Conservation (phyloP, 2,888 invertebrate genomes). For the Baronia brevicornis region DNA sequence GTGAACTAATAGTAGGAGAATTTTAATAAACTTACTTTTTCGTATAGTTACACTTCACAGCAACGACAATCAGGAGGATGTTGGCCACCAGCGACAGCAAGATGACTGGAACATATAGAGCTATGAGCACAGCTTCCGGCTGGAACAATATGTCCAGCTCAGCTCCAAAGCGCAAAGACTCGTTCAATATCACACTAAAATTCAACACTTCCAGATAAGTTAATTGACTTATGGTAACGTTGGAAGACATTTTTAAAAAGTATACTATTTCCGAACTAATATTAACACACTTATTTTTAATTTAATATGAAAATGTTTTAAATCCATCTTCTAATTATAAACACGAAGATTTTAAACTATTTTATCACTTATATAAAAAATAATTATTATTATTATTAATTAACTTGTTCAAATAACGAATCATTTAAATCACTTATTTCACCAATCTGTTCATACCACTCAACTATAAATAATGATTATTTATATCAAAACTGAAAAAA, state of each 20-base stretch:
- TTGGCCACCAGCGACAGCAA: conserved; percentile 78
- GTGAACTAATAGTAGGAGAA: neutral
- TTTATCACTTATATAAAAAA: no score
- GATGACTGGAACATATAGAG: conserved; percentile 78
- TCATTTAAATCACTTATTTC: no score
- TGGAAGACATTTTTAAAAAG: conserved; percentile 10
- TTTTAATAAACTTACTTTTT: conserved; percentile 72
- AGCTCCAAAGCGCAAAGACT: conserved; percentile 36
- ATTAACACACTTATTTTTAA: no score
- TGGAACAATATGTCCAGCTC: conserved; percentile 59
- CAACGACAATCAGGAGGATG: conserved; percentile 79
- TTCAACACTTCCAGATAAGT: conserved; percentile 23
- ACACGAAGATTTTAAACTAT: no score
- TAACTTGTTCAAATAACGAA: no score
- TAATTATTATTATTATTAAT: no score
- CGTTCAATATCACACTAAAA: conserved; percentile 28
- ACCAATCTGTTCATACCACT: no score
- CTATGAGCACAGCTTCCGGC: conserved; percentile 71
- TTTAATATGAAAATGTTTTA: no score
- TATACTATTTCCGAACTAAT: no score
- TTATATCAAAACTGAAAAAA: no score
- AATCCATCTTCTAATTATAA: no score
- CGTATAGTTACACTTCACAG: conserved; percentile 80
- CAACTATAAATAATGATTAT: no score
- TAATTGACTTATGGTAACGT: neutral